Base-by-base conservation (phyloP, 2,113 vertebrate genomes). In the Oncorhynchus nerka region DNA sequence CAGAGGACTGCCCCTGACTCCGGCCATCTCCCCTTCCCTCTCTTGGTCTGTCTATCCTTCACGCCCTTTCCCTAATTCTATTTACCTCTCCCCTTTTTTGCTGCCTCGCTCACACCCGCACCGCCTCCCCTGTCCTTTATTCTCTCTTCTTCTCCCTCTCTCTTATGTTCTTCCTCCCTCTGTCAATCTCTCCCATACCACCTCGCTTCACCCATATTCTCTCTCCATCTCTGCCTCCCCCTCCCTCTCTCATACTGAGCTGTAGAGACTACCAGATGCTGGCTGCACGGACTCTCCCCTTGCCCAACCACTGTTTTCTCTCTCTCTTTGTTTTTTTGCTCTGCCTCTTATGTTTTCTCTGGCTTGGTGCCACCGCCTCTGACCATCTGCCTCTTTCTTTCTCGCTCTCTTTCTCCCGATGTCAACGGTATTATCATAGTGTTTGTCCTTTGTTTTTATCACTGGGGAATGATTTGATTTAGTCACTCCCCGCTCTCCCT, bases 381-480 rank as follows among this genome's bases (percentile, higher is more conserved):
- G 49, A 87, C 84, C 85, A 88, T 88, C 90, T 90, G 88, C 83
- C 80, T 78, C 76, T 64, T 75, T 84, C 48, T 73, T 75, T 77
- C 66, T 70, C 45, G 9, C 64, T 20, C 1, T 61, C 32, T 77
- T 80, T 76, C 68, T 70, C 73, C 28, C 71, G 7, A 81, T 77
- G 71, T 85, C 79, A 72, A n/a, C 3, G 30, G 32, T 49, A 26
- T 81, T 49, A 68, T 75, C 48, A 24, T 24, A 16, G 24, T 51
- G 65, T 62, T 70, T 77, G 3, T 76, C 81, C 80, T 22, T 28
- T 75, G 73, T 79, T 79, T 73, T 55, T 55, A 65, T 74, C 68
- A 45, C 66, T 26, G 12, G 45, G 68, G 32, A 74, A 61, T 68
- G 8, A 45, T 45, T 45, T 34, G 24, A 16, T 64, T 24, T 70